Percentiles rank a stretch among this genome's conserved stretches.
Conservation (phyloP, 2,888 invertebrate genomes). For the Stramonita haemastoma region DNA sequence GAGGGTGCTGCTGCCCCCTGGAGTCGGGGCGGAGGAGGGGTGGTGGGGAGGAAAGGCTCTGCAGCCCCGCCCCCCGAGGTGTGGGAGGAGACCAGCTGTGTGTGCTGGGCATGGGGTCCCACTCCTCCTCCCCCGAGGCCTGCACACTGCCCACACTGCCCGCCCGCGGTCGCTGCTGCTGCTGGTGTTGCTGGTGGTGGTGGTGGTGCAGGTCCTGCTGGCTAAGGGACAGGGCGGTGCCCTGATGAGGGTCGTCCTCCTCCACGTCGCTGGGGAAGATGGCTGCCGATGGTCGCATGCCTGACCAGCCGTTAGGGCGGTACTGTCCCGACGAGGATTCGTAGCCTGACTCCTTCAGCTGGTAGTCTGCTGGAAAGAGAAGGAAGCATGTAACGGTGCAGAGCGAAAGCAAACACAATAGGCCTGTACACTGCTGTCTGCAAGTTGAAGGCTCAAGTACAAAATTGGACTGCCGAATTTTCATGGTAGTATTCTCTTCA, state of each 20-base stretch:
- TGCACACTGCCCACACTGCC: constrained; percentile 68
- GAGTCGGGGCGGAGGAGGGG: constrained; percentile 60
- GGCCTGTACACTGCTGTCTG: too few relatives aligned
- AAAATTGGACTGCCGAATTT: too few relatives aligned
- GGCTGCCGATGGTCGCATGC: constrained; percentile 57
- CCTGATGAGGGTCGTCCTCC: constrained; percentile 58
- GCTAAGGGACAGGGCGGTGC: neutral
- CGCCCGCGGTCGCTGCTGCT: too few relatives aligned
- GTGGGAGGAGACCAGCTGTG: constrained; percentile 68
- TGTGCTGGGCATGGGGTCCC: constrained; percentile 69
- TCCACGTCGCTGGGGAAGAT: constrained; percentile 72
- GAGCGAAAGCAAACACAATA: too few relatives aligned
- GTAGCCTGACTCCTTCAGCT: constrained; percentile 71
- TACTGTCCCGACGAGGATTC: constrained; percentile 69
- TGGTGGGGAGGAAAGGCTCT: constrained; percentile 65
- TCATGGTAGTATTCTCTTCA: too few relatives aligned
- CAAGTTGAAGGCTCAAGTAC: too few relatives aligned
- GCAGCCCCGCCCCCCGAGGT: constrained; percentile 53
- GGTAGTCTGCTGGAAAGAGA: constrained; percentile 57
- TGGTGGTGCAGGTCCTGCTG: constrained; percentile 20
- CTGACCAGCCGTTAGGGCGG: constrained; percentile 52
- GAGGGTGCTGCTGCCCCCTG: constrained; percentile 54
- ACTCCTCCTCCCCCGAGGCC: constrained; percentile 67
- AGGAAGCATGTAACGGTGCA: neutral
- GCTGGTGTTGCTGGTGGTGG: neutral